A percentile compares a stretch with the other conserved stretches of the same genome.
phyloP scores from a whole-genome alignment of 2,888 invertebrate genomes.

The Mallateleia sp. region DNA sequence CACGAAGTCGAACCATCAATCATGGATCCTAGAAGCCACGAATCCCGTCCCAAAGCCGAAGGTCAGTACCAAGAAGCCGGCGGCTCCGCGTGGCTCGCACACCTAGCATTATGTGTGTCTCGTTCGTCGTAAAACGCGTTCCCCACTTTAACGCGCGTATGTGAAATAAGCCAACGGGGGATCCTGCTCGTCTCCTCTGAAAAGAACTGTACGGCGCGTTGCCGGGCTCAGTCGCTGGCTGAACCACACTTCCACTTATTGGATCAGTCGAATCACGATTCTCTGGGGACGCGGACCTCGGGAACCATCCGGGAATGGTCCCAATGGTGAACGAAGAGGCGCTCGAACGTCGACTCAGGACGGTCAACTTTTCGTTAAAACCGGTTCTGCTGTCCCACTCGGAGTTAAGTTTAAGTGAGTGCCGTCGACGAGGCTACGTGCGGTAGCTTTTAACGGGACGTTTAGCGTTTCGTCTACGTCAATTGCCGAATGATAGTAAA shows the following conservation, averaged over 20 bases:
- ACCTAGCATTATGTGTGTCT: slow-evolving; percentile 31
- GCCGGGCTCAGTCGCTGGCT: slow-evolving; percentile 49
- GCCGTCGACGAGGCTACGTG: slow-evolving; percentile 57
- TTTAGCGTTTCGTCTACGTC: slow-evolving; percentile 59
- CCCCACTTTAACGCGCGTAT: slow-evolving; percentile 56
- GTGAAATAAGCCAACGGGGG: slow-evolving; percentile 51
- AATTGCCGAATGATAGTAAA: no score
- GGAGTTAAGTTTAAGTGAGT: slow-evolving; percentile 57
- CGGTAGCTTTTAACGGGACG: slow-evolving; percentile 82
- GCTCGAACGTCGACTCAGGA: background rate
- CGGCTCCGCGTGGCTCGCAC: slow-evolving; percentile 9
- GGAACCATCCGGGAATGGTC: slow-evolving; percentile 13
- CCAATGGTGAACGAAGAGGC: background rate
- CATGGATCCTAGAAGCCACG: slow-evolving; percentile 14
- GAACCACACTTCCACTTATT: slow-evolving; percentile 43
- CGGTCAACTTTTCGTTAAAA: slow-evolving; percentile 82
- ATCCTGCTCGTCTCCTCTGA: slow-evolving; percentile 39
- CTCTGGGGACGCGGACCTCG: slow-evolving; percentile 69
- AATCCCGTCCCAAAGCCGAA: slow-evolving; percentile 18
- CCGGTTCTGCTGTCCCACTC: slow-evolving; percentile 81
- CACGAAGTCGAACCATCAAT: slow-evolving; percentile 39
- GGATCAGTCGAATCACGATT: slow-evolving; percentile 83
- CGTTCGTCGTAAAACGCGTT: slow-evolving; percentile 44
- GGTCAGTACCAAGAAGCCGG: slow-evolving; percentile 41
- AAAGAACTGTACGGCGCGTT: slow-evolving; percentile 45